A percentile compares a stretch with the other conserved stretches of the same genome.
Conservation (phyloP, 2,113 vertebrate genomes). For the Esox niger region DNA sequence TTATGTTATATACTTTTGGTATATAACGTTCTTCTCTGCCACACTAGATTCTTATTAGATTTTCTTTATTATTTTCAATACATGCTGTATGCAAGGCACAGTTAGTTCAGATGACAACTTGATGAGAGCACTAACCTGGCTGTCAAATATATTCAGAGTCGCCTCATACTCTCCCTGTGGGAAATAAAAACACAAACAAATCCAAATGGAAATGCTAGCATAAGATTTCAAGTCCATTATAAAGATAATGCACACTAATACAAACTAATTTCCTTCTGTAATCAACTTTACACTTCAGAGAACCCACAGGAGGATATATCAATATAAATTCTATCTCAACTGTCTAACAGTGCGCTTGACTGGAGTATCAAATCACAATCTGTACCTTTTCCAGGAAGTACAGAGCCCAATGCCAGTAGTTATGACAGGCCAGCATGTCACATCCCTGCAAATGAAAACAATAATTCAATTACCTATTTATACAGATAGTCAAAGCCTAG, state of each 20-base stretch:
- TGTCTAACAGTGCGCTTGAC: conserved; percentile 31
- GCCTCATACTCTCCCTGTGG: conserved; percentile 88
- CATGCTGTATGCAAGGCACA: neutral
- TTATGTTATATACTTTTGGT: neutral
- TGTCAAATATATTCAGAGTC: conserved; percentile 84
- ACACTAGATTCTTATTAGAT: too few relatives aligned
- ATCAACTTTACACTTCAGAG: conserved; percentile 54
- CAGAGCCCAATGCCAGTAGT: conserved; percentile 97
- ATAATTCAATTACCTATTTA: neutral
- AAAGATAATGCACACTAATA: conserved; percentile 34
- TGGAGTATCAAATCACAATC: conserved; percentile 48
- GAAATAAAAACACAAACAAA: conserved; percentile 12
- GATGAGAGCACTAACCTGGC: conserved; percentile 76
- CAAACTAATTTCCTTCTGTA: conserved; percentile 56
- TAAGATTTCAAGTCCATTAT: conserved; percentile 32
- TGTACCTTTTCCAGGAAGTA: conserved; percentile 92
- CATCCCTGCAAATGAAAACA: conserved; percentile 67
- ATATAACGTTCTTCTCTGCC: too few relatives aligned
- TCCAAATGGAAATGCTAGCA: conserved; percentile 13
- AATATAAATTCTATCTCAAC: conserved; percentile 42
- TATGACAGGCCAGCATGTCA: conserved; percentile 88
- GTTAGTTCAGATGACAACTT: conserved; percentile 9
- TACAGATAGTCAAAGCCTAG: neutral
- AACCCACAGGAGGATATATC: conserved; percentile 34
- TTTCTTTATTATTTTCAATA: too few relatives aligned